phyloP scores from a whole-genome alignment of 2,888 invertebrate genomes.

The Sarcophaga variegata region DNA sequence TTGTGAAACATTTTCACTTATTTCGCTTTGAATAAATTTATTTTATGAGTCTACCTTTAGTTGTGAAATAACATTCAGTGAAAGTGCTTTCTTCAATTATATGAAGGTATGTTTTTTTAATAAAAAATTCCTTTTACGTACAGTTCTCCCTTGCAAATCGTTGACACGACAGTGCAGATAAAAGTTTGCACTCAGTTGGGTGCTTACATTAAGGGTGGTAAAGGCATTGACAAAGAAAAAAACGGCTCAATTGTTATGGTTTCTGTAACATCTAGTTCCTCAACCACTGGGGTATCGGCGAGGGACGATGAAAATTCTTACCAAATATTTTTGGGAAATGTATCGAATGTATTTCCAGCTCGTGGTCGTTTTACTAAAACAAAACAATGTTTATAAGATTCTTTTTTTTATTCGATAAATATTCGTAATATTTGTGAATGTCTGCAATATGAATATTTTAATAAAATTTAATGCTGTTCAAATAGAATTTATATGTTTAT shows the following conservation, averaged over 20 bases:
- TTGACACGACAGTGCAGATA: conserved; percentile 87
- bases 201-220: conserved; percentile 85
- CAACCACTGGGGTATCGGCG: conserved; percentile 81
- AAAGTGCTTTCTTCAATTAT: too few relatives aligned
- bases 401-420: too few relatives aligned
- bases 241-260: conserved; percentile 85
- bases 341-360: conserved; percentile 81
- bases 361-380: too few relatives aligned
- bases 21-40: too few relatives aligned
- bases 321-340: conserved; percentile 81
- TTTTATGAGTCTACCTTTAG: too few relatives aligned
- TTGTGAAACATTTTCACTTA: too few relatives aligned
- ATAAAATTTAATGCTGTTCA: neutral
- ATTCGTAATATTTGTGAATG: too few relatives aligned
- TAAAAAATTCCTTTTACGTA: conserved; percentile 75
- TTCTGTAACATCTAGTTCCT: conserved; percentile 79
- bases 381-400: too few relatives aligned
- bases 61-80: too few relatives aligned
- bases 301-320: conserved; percentile 82
- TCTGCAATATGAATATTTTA: neutral
- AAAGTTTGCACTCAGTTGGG: conserved; percentile 86
- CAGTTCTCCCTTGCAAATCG: conserved; percentile 81
- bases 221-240: conserved; percentile 87
- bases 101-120: too few relatives aligned
- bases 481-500: neutral